Base-by-base conservation (phyloP, 1,140 invertebrate genomes). In the Tribolium castaneum region DNA sequence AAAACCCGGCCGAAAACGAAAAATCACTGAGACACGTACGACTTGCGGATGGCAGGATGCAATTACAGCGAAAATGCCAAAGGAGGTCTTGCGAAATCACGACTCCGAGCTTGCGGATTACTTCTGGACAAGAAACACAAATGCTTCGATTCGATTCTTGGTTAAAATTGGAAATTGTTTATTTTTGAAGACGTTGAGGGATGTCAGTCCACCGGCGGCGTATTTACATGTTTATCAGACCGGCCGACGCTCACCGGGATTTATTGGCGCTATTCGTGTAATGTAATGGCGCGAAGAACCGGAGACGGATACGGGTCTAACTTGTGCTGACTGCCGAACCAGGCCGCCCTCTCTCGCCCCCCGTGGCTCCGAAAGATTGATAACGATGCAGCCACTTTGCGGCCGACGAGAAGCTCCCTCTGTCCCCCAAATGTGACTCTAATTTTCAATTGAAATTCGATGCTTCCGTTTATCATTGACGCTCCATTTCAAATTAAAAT, bases 211-310 rank as follows among this genome's bases (percentile, higher is more conserved):
- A 79, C 56, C 56, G 13, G 22, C 75, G 25, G 45, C 66, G 73
- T 82, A 83, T 83, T 83, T 83, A 83, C 82, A 83, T 83, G 82
- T 83, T 83, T 83, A 83, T 83, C 81, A 80, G 76, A 76, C 81
- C 76, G 71, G 76, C 78, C 45, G 78, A 77, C 75, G 78, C 78
- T 78, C 51, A n/a, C 22, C 71, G 52, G 62, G 76, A 83, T 83
- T 83, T 83, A 83, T 83, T 78, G 82, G 70, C 72, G 77, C 78
- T 72, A 75, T 80, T 80, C 79, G 79, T 76, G 74, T 77, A 76
- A 78, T 78, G 79, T 80, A 82, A 80, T 81, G 79, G 81, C 76
- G 79, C 82, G 77, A 80, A 78, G 75, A 82, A 82, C 79, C 80
- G 80, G 82, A 83, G 80, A 83, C 82, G 81, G 81, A 82, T 82